phyloP scores from a whole-genome alignment of 2,888 invertebrate species.

The Cosmorhoe ocellata region DNA sequence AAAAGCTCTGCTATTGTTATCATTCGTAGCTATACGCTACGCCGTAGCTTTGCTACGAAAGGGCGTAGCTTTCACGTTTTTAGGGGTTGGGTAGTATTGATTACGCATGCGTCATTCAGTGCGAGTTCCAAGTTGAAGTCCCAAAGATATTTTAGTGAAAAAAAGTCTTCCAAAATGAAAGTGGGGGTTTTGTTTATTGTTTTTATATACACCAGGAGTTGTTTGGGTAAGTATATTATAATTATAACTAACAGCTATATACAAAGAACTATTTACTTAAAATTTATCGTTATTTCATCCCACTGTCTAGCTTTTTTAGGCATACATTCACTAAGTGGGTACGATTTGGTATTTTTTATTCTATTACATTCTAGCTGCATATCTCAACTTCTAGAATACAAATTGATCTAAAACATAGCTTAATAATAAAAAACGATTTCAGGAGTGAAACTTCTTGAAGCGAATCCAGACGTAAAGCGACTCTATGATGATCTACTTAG shows the following conservation, averaged over 20 bases:
- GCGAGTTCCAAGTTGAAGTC: neutral
- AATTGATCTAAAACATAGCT: neutral
- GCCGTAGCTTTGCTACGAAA: slow-evolving; percentile 25
- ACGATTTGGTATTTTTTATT: too few species aligned
- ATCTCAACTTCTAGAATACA: too few species aligned
- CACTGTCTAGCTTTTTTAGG: too few species aligned
- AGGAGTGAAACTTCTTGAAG: slow-evolving; percentile 84
- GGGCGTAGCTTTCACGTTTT: slow-evolving; percentile 26
- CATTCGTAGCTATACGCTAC: slow-evolving; percentile 14
- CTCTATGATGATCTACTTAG: slow-evolving; percentile 97
- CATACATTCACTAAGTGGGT: too few species aligned
- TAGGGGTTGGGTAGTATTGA: slow-evolving; percentile 58
- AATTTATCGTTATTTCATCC: too few species aligned
- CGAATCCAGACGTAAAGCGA: slow-evolving; percentile 96
- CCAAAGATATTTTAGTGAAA: slow-evolving; percentile 44
- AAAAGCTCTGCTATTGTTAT: neutral
- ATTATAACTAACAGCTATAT: too few species aligned
- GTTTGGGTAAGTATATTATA: slow-evolving; percentile 37
- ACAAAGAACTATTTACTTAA: too few species aligned
- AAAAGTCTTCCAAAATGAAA: slow-evolving; percentile 53
- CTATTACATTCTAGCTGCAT: neutral
- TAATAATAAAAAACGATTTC: slow-evolving; percentile 32
- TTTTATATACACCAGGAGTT: slow-evolving; percentile 45
- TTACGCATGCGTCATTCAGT: slow-evolving; percentile 63
- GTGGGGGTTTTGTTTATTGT: slow-evolving; percentile 50